phyloP scores from a whole-genome alignment of 2,113 vertebrate genomes.

The Atherinomorus stipes region DNA sequence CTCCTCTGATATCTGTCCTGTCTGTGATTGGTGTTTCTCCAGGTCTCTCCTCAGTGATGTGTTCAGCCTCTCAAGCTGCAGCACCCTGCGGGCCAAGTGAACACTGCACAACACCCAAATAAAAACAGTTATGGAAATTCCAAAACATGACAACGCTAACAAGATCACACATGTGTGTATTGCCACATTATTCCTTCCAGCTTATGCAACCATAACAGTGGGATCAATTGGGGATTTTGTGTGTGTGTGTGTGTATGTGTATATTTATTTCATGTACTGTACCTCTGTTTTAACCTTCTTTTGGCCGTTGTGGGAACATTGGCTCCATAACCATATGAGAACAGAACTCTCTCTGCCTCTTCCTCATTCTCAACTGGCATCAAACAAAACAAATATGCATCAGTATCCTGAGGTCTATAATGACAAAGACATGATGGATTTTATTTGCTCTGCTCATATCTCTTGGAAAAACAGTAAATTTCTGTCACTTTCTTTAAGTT shows the following conservation, averaged over 20 bases:
- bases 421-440: not conserved
- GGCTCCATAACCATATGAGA: conserved; percentile 97
- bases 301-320: conserved; percentile 97
- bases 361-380: conserved; percentile 92
- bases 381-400: conserved; percentile 15
- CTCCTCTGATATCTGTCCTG: conserved; percentile 89
- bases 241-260: conserved; percentile 7
- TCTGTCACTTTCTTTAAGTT: not conserved
- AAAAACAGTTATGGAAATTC: conserved; percentile 24
- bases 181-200: conserved; percentile 12
- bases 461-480: not conserved
- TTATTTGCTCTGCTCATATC: not conserved
- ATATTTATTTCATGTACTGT: not conserved
- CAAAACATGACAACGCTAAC: conserved; percentile 46
- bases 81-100: conserved; percentile 95
- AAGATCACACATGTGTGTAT: conserved; percentile 44
- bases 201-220: not conserved
- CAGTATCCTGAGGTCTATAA: not conserved
- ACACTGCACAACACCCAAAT: conserved; percentile 83
- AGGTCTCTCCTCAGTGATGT: conserved; percentile 91
- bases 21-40: conserved; percentile 87
- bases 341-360: conserved; percentile 95
- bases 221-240: conserved; percentile 18
- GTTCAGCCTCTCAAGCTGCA: conserved; percentile 96
- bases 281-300: conserved; percentile 96